These are phyloP conservation scores for Thera obeliscata DNA, from an alignment of 2,888 invertebrate genomes.

Conservation along the genomic window DNA sequence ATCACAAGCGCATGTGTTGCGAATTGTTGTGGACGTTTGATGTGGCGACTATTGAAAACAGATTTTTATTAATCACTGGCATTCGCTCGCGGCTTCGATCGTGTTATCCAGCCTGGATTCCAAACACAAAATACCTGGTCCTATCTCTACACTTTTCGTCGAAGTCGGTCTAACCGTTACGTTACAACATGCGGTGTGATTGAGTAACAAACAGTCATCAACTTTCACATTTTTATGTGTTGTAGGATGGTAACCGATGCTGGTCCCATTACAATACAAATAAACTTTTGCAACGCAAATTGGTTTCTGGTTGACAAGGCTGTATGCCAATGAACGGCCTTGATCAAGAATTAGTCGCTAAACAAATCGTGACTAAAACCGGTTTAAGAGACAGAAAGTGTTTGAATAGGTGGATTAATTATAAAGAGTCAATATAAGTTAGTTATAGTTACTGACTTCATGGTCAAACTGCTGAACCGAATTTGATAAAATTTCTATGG, in stretches of 20 bases:
- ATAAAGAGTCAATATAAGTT: slow-evolving; percentile 17
- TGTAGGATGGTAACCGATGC: slow-evolving; percentile 2
- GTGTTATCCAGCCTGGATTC: neutral
- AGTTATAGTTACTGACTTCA: neutral
- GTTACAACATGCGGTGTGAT: neutral
- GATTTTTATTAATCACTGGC: slow-evolving; percentile 5
- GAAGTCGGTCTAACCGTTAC: neutral
- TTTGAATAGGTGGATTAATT: slow-evolving; percentile 24
- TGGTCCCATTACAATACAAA: neutral
- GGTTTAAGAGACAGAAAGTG: slow-evolving; percentile 28
- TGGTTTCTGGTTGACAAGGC: slow-evolving; percentile 22
- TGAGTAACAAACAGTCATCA: slow-evolving; percentile 7
- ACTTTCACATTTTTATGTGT: neutral
- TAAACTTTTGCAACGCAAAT: slow-evolving; percentile 8
- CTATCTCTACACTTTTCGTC: neutral
- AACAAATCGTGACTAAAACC: slow-evolving; percentile 36
- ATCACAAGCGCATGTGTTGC: slow-evolving; percentile 53
- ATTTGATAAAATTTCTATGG: too few relatives aligned
- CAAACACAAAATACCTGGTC: too few relatives aligned
- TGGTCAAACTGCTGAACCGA: too few relatives aligned
- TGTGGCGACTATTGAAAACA: slow-evolving; percentile 47
- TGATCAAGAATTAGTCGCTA: slow-evolving; percentile 33
- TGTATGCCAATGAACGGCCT: slow-evolving; percentile 41
- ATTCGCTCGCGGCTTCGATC: neutral
- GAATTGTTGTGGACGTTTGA: slow-evolving; percentile 62